Evolutionary conservation across 2,113 vertebrate genomes (phyloP).

Genomic region (Cololabis saira): DNA sequence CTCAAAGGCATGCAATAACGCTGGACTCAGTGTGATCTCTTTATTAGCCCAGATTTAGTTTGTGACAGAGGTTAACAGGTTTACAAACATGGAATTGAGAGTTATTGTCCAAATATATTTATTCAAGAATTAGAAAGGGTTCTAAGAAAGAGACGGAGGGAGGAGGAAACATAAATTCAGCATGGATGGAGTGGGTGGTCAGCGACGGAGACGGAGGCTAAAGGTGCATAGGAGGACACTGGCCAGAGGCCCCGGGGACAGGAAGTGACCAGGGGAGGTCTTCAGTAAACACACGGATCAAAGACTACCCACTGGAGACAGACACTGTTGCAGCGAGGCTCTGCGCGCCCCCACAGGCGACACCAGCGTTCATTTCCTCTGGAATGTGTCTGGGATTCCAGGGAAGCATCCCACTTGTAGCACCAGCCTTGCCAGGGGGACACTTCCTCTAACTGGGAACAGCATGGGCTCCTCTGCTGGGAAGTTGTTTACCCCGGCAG

Average conservation of each 20-base stretch:
- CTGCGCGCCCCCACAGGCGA: conserved; percentile 76
- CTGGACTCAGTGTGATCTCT: conserved; percentile 51
- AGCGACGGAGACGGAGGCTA: conserved; percentile 19
- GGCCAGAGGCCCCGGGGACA: conserved; percentile 52
- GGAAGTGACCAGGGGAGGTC: conserved; percentile 71
- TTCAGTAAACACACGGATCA: conserved; percentile 76
- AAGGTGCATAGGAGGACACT: conserved; percentile 43
- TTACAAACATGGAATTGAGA: not conserved
- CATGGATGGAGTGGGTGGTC: conserved; percentile 48
- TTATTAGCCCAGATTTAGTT: conserved; percentile 33
- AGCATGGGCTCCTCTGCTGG: conserved; percentile 46
- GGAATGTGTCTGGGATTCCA: conserved; percentile 78
- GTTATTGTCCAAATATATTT: not conserved
- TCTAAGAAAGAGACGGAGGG: conserved; percentile 8
- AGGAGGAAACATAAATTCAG: conserved; percentile 29
- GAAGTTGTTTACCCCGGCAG: conserved; percentile 38
- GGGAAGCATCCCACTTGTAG: conserved; percentile 61
- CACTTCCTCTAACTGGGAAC: conserved; percentile 44
- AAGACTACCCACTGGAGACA: conserved; percentile 70
- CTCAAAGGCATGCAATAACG: conserved; percentile 66
- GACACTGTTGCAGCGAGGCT: conserved; percentile 69
- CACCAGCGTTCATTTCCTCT: conserved; percentile 79
- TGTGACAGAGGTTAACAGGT: conserved; percentile 2
- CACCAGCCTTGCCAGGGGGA: conserved; percentile 59
- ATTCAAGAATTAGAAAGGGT: not conserved